Evolutionary conservation across 2,797 vertebrate genomes (phyloP).

Genomic region (Microctenopoma steveboyesi): DNA sequence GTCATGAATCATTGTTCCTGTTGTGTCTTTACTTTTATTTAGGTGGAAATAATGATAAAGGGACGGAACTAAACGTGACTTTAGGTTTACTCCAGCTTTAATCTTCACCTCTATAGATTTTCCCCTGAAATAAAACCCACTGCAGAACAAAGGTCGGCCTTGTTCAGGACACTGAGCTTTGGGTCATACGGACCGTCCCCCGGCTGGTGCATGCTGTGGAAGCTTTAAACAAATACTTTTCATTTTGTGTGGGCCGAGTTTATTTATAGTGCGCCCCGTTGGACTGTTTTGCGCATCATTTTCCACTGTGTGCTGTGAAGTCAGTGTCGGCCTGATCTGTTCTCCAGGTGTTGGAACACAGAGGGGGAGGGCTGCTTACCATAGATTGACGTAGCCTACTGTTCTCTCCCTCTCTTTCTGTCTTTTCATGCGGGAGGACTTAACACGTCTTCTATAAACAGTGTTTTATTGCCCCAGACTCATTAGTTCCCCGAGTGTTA

Average conservation of each 20-base stretch:
- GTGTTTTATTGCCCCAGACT: constrained; percentile 17
- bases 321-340: constrained; percentile 66
- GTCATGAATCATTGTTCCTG: background rate
- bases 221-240: constrained; percentile 52
- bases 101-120: background rate
- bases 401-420: background rate
- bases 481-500: constrained; percentile 8
- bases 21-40: background rate
- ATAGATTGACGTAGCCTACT: constrained; percentile 37
- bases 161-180: background rate
- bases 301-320: constrained; percentile 67
- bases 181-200: constrained; percentile 8
- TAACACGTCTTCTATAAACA: constrained; percentile 25
- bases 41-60: background rate
- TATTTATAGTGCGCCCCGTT: constrained; percentile 71
- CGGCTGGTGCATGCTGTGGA: constrained; percentile 17
- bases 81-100: background rate
- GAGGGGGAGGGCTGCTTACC: constrained; percentile 43
- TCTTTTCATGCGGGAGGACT: constrained; percentile 18
- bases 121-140: background rate
- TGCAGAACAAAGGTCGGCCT: background rate
- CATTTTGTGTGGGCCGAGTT: constrained; percentile 66
- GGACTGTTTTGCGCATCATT: constrained; percentile 72
- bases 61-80: background rate
- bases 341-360: constrained; percentile 73